Evolutionary conservation across 2,888 invertebrate species (phyloP), one percentile per base, ranked within the genome.

Genomic region (Osmoderma eremita): DNA sequence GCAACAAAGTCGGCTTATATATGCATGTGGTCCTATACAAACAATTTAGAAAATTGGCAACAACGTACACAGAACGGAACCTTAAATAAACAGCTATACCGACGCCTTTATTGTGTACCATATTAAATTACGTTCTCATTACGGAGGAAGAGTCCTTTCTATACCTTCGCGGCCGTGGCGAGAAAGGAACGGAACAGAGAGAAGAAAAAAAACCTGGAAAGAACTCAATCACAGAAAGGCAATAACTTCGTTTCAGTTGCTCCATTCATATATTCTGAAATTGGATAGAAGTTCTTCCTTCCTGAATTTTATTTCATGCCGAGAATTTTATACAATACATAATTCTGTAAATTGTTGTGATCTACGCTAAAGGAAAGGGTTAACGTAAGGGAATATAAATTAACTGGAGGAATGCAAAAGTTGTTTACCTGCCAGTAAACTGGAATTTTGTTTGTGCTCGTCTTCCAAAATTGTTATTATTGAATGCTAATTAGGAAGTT

Each of bases 41-140:
- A 63, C 63, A 49, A 17, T 36, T 49, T 50, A 63, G 63, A 63
- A 63, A 63, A 49, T 63, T 63, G 63, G 63, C 50, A 63, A 63
- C 41, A 36, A 38, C 15, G 39, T 38, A 63, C 22, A 50, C 38
- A 50, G 8, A 22, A 20, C 18, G 62, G 49, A 48, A 62, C 49
- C 48, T 62, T 62, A 63, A 63, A 63, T 63, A 63, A 63, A 50
- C 63, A 39, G 41, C 56, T 20, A 49, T 39, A 20, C 13, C 50
- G 36, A 45, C 50, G 18, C 20, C 36, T 18, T 63, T 63, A 50
- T 63, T 63, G 63, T 63, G 50, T 50, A 20, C 39, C 41, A 63
- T 63, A 49, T 63, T 63, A 63, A 63, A 63, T 63, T 63, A 63
- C 63, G 39, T 39, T 39, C 49, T 50, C 63, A 63, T 63, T 63